Evolutionary conservation across 2,113 vertebrate species (phyloP).

Genomic region (Cynoglossus semilaevis): DNA sequence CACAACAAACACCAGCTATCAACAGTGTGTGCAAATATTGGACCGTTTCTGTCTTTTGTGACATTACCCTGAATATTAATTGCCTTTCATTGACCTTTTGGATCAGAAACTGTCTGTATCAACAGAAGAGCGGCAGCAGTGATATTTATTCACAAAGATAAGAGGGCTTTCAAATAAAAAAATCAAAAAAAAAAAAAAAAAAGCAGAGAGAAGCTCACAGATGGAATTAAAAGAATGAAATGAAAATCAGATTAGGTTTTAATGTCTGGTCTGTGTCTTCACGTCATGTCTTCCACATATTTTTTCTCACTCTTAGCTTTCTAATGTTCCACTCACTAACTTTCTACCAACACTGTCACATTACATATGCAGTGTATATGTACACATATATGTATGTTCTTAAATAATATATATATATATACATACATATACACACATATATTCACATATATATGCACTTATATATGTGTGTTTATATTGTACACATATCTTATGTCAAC

Average conservation of each 20-base stretch:
- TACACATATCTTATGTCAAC: too few species aligned
- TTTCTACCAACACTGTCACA: not conserved
- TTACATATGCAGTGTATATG: too few species aligned
- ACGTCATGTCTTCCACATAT: too few species aligned
- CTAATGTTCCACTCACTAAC: too few species aligned
- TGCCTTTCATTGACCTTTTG: slow-evolving; percentile 37
- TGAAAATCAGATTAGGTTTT: slow-evolving; percentile 20
- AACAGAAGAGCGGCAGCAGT: slow-evolving; percentile 23
- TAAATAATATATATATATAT: too few species aligned
- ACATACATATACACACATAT: too few species aligned
- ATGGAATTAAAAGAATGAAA: slow-evolving; percentile 24
- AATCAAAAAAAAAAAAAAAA: slow-evolving; percentile 5
- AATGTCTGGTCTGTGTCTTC: slow-evolving; percentile 4
- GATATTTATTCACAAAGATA: slow-evolving; percentile 53
- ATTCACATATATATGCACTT: not conserved
- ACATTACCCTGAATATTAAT: slow-evolving; percentile 24
- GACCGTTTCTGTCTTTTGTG: not conserved
- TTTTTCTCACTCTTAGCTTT: too few species aligned
- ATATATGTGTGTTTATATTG: not conserved
- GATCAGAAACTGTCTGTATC: slow-evolving; percentile 10
- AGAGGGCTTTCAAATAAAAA: slow-evolving; percentile 24
- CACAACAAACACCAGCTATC: not conserved
- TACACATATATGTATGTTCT: not conserved
- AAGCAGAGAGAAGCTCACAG: not conserved
- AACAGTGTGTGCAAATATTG: not conserved